Evolutionary conservation across 2,888 invertebrate genomes (phyloP).

Genomic region (Cabera pusaria): DNA sequence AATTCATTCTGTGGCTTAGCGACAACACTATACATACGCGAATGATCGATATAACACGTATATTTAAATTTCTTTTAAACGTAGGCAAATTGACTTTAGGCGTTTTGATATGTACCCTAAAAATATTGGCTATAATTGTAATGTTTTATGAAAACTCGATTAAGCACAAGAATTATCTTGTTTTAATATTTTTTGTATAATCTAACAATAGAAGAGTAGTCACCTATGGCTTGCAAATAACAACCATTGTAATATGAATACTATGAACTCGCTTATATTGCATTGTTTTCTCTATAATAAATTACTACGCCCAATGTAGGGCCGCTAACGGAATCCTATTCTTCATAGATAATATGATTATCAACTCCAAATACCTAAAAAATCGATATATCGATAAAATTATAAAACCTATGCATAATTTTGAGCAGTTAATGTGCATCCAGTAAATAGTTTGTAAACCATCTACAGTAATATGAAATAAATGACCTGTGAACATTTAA

Average conservation of each 20-base stretch:
- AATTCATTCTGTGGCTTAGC: too few species aligned
- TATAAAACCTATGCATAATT: constrained; percentile 18
- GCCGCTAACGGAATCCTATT: constrained; percentile 24
- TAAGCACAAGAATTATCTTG: constrained; percentile 57
- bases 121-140: constrained; percentile 58
- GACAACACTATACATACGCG: too few species aligned
- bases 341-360: constrained; percentile 29
- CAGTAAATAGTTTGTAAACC: constrained; percentile 65
- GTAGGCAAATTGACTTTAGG: too few species aligned
- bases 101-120: too few species aligned
- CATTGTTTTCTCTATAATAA: constrained; percentile 62
- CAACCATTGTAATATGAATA: constrained; percentile 72
- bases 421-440: constrained; percentile 37
- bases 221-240: constrained; percentile 81
- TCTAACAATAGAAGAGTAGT: constrained; percentile 77
- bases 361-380: constrained; percentile 28
- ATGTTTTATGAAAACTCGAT: constrained; percentile 28
- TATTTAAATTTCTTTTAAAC: too few species aligned
- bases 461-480: constrained; percentile 66
- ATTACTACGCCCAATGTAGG: constrained; percentile 21
- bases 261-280: constrained; percentile 76
- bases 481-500: constrained; percentile 69
- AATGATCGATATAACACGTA: too few species aligned
- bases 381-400: constrained; percentile 30
- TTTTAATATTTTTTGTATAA: constrained; percentile 70